phyloP scores from a whole-genome alignment of 2,888 invertebrate genomes.

The Poecilobothrus nobilitatus region DNA sequence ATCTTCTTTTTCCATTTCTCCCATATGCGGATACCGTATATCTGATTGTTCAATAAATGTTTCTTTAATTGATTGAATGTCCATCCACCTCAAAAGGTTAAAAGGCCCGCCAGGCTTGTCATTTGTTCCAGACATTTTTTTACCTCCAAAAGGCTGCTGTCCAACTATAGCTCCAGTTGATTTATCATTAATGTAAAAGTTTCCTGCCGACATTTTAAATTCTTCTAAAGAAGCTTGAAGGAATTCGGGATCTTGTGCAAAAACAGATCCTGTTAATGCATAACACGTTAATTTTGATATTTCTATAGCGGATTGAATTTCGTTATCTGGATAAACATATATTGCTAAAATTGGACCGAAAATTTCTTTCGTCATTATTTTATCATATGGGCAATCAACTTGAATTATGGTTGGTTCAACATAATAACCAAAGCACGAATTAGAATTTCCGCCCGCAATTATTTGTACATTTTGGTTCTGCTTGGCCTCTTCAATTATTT shows the following conservation, averaged over 20 bases:
- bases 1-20: no score
- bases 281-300: conserved; percentile 77
- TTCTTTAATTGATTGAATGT: no score
- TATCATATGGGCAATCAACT: conserved; percentile 73
- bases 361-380: conserved; percentile 88
- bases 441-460: conserved; percentile 80
- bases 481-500: conserved; percentile 79
- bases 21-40: no score
- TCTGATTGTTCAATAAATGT: no score
- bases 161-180: conserved; percentile 96
- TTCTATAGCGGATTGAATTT: conserved; percentile 58
- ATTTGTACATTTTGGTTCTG: conserved; percentile 57
- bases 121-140: conserved; percentile 59
- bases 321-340: conserved; percentile 78
- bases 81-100: no score
- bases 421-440: conserved; percentile 80
- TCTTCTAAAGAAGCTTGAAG: conserved; percentile 62
- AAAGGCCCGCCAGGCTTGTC: no score
- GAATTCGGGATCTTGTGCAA: conserved; percentile 68
- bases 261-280: conserved; percentile 93
- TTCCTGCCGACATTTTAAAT: conserved; percentile 82
- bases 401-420: conserved; percentile 90
- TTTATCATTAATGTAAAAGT: conserved; percentile 96
- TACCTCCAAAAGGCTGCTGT: conserved; percentile 97
- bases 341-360: conserved; percentile 90